Evolutionary conservation across 2,113 vertebrate species (phyloP).

Genomic region (Coptodon rendalli): DNA sequence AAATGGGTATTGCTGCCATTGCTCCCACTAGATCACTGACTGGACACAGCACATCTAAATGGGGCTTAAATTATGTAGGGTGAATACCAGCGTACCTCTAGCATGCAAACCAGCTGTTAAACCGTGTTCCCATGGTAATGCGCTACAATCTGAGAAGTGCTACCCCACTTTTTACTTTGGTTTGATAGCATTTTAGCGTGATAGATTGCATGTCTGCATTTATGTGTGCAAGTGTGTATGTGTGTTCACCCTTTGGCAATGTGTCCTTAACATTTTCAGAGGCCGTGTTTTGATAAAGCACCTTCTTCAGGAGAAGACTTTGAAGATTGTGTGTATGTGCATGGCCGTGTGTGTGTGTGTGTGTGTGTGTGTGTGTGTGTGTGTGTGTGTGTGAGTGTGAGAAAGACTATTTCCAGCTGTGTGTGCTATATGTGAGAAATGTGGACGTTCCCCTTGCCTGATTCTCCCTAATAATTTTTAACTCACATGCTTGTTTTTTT

Average conservation of each 20-base stretch:
- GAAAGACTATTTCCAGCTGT: not conserved
- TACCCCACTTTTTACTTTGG: not conserved
- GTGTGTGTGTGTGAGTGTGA: not conserved
- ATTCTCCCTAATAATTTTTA: not conserved
- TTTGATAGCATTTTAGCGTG: constrained; percentile 6
- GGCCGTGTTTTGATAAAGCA: constrained; percentile 34
- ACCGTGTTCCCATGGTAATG: constrained; percentile 44
- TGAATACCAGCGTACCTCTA: constrained; percentile 10
- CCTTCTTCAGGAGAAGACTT: constrained; percentile 18
- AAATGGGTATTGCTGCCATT: constrained; percentile 51
- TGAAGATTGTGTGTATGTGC: constrained; percentile 7
- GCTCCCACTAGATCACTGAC: constrained; percentile 33
- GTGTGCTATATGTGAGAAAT: not conserved
- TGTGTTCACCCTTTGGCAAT: constrained; percentile 23
- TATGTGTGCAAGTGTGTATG: not conserved
- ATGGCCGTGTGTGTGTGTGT: not conserved
- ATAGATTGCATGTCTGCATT: not conserved
- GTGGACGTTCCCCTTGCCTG: not conserved
- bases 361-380: not conserved
- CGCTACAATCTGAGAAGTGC: not conserved
- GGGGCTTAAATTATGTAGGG: constrained; percentile 47
- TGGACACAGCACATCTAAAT: constrained; percentile 55
- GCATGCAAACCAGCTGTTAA: constrained; percentile 50
- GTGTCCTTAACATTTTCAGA: constrained; percentile 34
- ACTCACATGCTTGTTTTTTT: not conserved